phyloP scores from a whole-genome alignment of 2,888 invertebrate genomes.

The Eupithecia subfuscata region DNA sequence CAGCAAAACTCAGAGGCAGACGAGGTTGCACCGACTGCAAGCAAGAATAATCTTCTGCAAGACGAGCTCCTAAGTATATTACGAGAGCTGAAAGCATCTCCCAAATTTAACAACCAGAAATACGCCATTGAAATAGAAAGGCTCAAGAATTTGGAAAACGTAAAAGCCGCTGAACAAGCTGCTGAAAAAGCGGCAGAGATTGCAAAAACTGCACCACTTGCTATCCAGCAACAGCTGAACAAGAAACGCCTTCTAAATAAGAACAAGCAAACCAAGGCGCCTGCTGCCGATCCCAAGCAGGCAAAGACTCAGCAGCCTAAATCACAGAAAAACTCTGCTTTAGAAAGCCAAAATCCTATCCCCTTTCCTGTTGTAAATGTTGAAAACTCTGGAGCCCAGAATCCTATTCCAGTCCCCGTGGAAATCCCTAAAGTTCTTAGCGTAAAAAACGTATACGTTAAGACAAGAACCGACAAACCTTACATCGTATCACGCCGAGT shows the following conservation, averaged over 20 bases:
- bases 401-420: slow-evolving; percentile 50
- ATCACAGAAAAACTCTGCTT: slow-evolving; percentile 44
- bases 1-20: slow-evolving; percentile 31
- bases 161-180: slow-evolving; percentile 53
- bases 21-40: slow-evolving; percentile 36
- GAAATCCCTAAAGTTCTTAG: slow-evolving; percentile 50
- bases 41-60: slow-evolving; percentile 46
- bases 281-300: slow-evolving; percentile 16
- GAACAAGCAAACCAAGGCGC: slow-evolving; percentile 50
- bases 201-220: slow-evolving; percentile 53
- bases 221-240: slow-evolving; percentile 53
- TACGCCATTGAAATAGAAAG: slow-evolving; percentile 60
- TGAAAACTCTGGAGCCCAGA: slow-evolving; percentile 49
- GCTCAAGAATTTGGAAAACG: slow-evolving; percentile 56
- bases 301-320: slow-evolving; percentile 11
- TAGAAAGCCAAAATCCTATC: slow-evolving; percentile 53
- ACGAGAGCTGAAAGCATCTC: slow-evolving; percentile 55
- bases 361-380: slow-evolving; percentile 51
- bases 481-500: slow-evolving; percentile 50
- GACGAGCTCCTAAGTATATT: slow-evolving; percentile 46
- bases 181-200: slow-evolving; percentile 56
- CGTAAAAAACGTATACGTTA: slow-evolving; percentile 55
- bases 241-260: slow-evolving; percentile 52
- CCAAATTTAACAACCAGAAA: slow-evolving; percentile 60
- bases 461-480: slow-evolving; percentile 53